Conservation (phyloP, 2,888 invertebrate genomes). For the Monopis laevigella region DNA sequence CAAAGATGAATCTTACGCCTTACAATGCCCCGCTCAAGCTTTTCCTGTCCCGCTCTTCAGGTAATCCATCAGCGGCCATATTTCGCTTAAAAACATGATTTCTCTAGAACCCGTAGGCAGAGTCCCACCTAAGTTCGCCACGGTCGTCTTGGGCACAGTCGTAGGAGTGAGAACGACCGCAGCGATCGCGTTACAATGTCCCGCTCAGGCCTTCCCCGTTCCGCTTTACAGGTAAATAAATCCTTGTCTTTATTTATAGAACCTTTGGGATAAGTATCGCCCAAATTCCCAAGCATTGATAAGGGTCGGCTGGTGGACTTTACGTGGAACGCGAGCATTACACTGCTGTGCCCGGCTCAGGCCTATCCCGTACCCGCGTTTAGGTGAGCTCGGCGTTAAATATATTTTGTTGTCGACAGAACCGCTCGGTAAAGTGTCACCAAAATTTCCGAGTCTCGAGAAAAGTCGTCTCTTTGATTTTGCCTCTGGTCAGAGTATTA, state of each 20-base stretch:
- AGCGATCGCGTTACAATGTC: conserved; percentile 68
- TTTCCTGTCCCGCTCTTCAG: conserved; percentile 72
- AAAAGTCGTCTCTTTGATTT: conserved; percentile 51
- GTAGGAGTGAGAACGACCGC: conserved; percentile 57
- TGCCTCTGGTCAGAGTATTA: conserved; percentile 47
- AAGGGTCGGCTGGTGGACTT: conserved; percentile 37
- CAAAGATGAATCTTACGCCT: conserved; percentile 52
- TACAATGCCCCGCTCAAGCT: conserved; percentile 74
- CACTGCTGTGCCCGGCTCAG: conserved; percentile 78
- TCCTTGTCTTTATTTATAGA: conserved; percentile 46
- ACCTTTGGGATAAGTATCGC: conserved; percentile 69
- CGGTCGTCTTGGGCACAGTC: conserved; percentile 70
- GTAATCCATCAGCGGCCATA: conserved; percentile 32
- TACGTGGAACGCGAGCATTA: conserved; percentile 40
- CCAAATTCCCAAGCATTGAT: conserved; percentile 62
- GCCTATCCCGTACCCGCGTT: conserved; percentile 64
- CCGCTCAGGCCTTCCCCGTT: conserved; percentile 74
- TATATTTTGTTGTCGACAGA: conserved; percentile 37
- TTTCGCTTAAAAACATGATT: conserved; percentile 21
- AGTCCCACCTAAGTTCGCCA: conserved; percentile 73
- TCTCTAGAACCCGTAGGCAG: conserved; percentile 73
- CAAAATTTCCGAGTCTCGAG: conserved; percentile 65
- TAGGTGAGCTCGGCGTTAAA: conserved; percentile 33
- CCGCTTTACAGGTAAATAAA: conserved; percentile 66
- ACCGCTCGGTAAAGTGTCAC: conserved; percentile 78